A percentile compares a stretch with the other conserved stretches of the same genome.
Conservation (phyloP, 2,888 invertebrate species). For the Crematogaster levior region DNA sequence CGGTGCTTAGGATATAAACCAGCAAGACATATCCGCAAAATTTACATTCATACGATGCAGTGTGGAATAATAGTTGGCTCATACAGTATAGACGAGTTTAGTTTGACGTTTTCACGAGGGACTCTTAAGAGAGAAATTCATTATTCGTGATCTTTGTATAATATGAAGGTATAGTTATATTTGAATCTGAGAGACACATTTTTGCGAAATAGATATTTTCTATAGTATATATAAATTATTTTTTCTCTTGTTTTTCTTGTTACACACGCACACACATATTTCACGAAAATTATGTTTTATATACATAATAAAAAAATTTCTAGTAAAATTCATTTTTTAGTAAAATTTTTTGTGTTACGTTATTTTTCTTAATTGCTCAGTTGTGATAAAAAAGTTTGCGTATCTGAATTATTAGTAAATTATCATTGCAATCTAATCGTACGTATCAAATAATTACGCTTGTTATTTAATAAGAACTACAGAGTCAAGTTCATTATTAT, state of each 20-base stretch:
- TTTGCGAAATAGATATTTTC: not conserved
- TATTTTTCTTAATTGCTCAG: not conserved
- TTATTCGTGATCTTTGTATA: constrained; percentile 1
- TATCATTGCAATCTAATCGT: not conserved
- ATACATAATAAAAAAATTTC: too few relatives aligned
- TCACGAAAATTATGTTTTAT: not conserved
- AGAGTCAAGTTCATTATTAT: not conserved
- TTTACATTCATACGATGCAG: constrained; percentile 27
- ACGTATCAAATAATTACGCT: not conserved
- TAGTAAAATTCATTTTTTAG: not conserved
- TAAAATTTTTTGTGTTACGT: not conserved
- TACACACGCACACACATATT: too few relatives aligned
- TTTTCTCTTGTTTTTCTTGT: too few relatives aligned
- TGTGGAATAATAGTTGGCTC: not conserved
- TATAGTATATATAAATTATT: too few relatives aligned
- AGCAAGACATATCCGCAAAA: constrained; percentile 19
- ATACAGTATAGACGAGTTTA: constrained; percentile 10
- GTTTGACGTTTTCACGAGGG: constrained; percentile 24
- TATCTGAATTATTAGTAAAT: not conserved
- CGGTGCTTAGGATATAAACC: not conserved
- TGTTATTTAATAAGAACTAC: not conserved
- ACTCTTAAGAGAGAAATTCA: not conserved
- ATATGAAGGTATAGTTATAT: not conserved
- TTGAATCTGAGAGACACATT: not conserved
- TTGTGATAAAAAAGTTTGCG: not conserved